A percentile compares a stretch with the other conserved stretches of the same genome.
These are phyloP conservation scores for Andrena bicolor DNA, from an alignment of 2,888 invertebrate species.

Conservation along the genomic window DNA sequence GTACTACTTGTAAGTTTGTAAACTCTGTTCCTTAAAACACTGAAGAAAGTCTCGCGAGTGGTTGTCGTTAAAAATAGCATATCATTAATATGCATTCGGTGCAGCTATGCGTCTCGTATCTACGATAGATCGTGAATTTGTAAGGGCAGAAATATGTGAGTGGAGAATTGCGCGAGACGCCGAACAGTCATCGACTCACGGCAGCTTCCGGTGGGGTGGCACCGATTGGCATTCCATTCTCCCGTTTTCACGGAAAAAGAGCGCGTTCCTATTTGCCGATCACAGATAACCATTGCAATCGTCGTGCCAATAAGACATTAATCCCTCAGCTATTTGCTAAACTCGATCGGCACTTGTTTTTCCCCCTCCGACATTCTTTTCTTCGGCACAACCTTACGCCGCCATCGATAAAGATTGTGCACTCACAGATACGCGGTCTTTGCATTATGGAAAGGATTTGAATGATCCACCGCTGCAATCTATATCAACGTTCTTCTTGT, in stretches of 20 bases:
- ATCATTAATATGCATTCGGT: neutral
- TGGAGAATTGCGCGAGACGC: slow-evolving; percentile 32
- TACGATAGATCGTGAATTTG: neutral
- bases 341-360: slow-evolving; percentile 52
- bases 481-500: neutral
- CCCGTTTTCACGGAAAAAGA: slow-evolving; percentile 67
- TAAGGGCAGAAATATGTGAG: slow-evolving; percentile 25
- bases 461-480: neutral
- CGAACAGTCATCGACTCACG: slow-evolving; percentile 62
- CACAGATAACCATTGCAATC: slow-evolving; percentile 73
- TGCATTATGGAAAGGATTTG: slow-evolving; percentile 10
- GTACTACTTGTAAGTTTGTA: neutral
- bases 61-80: neutral
- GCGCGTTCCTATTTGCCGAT: slow-evolving; percentile 72
- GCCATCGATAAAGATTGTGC: slow-evolving; percentile 52
- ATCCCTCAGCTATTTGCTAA: slow-evolving; percentile 77
- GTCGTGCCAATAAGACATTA: slow-evolving; percentile 76
- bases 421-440: slow-evolving; percentile 23
- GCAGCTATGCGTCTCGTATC: neutral
- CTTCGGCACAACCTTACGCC: slow-evolving; percentile 41
- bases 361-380: slow-evolving; percentile 25
- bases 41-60: neutral
- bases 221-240: slow-evolving; percentile 74
- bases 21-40: neutral
- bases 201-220: slow-evolving; percentile 69